Percentiles rank a stretch among this genome's conserved stretches.
Evolutionary conservation across 2,888 invertebrate genomes (phyloP).

Genomic region (Rotaria macrura): DNA sequence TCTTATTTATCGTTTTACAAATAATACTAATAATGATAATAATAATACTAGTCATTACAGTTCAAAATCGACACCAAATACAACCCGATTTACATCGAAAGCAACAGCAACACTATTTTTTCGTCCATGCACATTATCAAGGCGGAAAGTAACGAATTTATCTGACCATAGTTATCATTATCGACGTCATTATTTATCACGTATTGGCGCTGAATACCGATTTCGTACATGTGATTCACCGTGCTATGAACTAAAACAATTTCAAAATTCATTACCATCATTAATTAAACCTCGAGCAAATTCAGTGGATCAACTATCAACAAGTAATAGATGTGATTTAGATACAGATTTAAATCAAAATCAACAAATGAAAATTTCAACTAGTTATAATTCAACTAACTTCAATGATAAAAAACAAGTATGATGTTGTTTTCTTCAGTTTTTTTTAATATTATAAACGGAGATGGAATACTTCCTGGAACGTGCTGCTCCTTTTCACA

Average conservation of each 20-base stretch:
- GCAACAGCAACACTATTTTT: not conserved
- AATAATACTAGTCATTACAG: not conserved
- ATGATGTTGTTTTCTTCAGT: not conserved
- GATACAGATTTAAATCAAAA: not conserved
- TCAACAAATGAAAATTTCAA: not conserved
- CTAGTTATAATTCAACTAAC: not conserved
- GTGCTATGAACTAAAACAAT: not conserved
- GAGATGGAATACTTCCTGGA: not conserved
- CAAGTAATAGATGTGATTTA: not conserved
- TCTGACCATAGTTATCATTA: not conserved
- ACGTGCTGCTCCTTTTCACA: not conserved
- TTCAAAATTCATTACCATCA: not conserved
- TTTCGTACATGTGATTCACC: constrained; percentile 17
- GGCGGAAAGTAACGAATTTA: not conserved
- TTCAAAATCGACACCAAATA: not conserved
- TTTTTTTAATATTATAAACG: no score
- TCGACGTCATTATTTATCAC: constrained; percentile 1
- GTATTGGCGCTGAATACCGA: not conserved
- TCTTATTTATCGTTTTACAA: not conserved
- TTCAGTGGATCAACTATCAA: not conserved
- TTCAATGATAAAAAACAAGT: not conserved
- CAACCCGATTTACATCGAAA: not conserved
- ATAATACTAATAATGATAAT: not conserved
- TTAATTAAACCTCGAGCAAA: not conserved
- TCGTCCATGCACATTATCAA: constrained; percentile 8